Conservation (phyloP, 1,140 invertebrate species). For the Hirudo medicinalis region DNA sequence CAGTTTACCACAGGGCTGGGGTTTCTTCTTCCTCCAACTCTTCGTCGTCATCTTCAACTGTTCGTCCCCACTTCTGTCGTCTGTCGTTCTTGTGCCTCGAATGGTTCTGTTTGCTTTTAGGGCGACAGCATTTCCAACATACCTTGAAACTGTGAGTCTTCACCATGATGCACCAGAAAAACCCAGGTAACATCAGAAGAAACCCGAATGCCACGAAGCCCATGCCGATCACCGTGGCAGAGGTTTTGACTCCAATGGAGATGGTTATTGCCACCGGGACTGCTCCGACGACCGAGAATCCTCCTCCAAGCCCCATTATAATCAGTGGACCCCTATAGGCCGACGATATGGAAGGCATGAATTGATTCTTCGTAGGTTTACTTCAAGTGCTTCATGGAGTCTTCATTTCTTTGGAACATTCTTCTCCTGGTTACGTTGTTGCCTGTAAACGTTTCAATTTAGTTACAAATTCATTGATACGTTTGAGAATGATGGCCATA, state of each 20-base stretch:
- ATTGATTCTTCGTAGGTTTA: background rate
- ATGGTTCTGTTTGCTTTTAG: background rate
- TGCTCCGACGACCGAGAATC: constrained; percentile 23
- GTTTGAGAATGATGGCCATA: no score
- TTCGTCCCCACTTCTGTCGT: background rate
- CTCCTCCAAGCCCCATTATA: constrained; percentile 20
- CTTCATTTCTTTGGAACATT: no score
- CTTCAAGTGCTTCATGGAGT: no score
- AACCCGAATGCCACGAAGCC: constrained; percentile 22
- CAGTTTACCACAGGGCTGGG: constrained; percentile 11
- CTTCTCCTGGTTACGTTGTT: no score
- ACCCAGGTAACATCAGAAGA: constrained; percentile 18
- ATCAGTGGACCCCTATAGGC: constrained; percentile 19
- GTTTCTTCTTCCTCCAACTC: constrained; percentile 13
- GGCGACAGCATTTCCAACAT: background rate
- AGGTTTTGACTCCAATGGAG: constrained; percentile 19
- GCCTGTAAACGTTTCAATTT: no score
- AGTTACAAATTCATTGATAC: no score
- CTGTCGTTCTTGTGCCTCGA: background rate
- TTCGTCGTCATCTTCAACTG: constrained; percentile 12
- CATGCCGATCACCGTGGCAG: constrained; percentile 23
- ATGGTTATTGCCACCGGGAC: constrained; percentile 22
- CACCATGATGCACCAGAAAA: constrained; percentile 19
- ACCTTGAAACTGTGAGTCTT: constrained; percentile 18
- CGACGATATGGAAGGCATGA: constrained; percentile 17